These are phyloP conservation scores for Argentina silus DNA, from an alignment of 2,797 vertebrate genomes.

Conservation along the genomic window DNA sequence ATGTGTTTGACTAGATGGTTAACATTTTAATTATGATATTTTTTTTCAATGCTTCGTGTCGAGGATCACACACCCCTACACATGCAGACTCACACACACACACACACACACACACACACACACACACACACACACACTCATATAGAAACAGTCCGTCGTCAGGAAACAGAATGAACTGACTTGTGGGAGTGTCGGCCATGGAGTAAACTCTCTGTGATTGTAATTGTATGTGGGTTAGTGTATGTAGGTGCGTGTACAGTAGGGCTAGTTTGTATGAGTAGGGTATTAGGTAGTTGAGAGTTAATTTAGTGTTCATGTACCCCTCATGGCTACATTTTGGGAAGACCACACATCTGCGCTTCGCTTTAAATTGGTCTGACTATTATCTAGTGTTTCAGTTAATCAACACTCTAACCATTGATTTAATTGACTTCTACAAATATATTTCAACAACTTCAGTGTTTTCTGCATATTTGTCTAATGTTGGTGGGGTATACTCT, in stretches of 20 bases:
- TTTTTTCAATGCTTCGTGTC: slow-evolving; percentile 57
- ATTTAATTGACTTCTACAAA: too few relatives aligned
- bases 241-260: neutral
- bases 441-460: too few relatives aligned
- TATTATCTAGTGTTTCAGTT: too few relatives aligned
- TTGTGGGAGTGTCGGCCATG: neutral
- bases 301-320: too few relatives aligned
- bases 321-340: too few relatives aligned
- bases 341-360: too few relatives aligned
- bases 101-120: slow-evolving; percentile 23
- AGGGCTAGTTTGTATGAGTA: neutral
- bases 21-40: slow-evolving; percentile 55
- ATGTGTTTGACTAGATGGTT: slow-evolving; percentile 43
- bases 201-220: neutral
- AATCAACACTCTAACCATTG: too few relatives aligned
- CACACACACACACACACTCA: slow-evolving; percentile 36
- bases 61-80: slow-evolving; percentile 42
- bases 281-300: too few relatives aligned
- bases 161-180: slow-evolving; percentile 34
- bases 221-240: slow-evolving; percentile 1
- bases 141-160: slow-evolving; percentile 24
- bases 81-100: too few relatives aligned
- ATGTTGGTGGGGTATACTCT: too few relatives aligned
- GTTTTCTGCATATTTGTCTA: too few relatives aligned
- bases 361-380: too few relatives aligned